These are phyloP conservation scores for Netelia inedita DNA, from an alignment of 2,888 invertebrate genomes.

Conservation along the genomic window DNA sequence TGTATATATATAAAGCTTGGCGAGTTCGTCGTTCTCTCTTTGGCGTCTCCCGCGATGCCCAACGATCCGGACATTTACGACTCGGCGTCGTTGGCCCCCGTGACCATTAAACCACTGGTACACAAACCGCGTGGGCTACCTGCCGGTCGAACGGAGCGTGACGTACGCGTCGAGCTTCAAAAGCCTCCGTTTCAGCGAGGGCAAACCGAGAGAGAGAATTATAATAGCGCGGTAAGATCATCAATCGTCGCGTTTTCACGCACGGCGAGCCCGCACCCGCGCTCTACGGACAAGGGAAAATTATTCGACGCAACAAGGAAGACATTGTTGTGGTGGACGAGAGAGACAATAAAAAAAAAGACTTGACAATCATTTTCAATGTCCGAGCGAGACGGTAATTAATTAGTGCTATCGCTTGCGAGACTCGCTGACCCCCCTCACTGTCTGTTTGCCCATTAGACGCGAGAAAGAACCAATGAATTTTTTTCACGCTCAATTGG, in stretches of 20 bases:
- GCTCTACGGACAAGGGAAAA: not conserved
- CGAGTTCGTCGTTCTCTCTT: slow-evolving; percentile 20
- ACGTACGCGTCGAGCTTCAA: slow-evolving; percentile 21
- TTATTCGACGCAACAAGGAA: slow-evolving; percentile 18
- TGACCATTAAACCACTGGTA: slow-evolving; percentile 32
- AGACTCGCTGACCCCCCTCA: not conserved
- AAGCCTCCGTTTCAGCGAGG: not conserved
- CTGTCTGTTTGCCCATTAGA: slow-evolving; percentile 8
- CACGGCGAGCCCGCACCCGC: not conserved
- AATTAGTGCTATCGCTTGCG: slow-evolving; percentile 54
- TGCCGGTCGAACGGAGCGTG: slow-evolving; percentile 37
- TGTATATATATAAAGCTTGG: not conserved
- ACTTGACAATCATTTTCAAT: not conserved
- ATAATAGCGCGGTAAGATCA: slow-evolving; percentile 19
- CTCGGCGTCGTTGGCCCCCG: not conserved
- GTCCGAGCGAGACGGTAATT: slow-evolving; percentile 36
- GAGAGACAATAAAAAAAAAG: not conserved
- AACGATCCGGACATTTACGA: not conserved
- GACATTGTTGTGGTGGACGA: not conserved
- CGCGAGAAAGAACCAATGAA: slow-evolving; percentile 41
- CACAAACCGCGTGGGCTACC: slow-evolving; percentile 39
- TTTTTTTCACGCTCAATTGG: slow-evolving; percentile 60
- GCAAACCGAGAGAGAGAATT: slow-evolving; percentile 1
- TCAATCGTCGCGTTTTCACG: slow-evolving; percentile 18
- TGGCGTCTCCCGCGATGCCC: slow-evolving; percentile 8